Conservation (phyloP, 2,113 vertebrate species). For the Eretmochelys imbricata region DNA sequence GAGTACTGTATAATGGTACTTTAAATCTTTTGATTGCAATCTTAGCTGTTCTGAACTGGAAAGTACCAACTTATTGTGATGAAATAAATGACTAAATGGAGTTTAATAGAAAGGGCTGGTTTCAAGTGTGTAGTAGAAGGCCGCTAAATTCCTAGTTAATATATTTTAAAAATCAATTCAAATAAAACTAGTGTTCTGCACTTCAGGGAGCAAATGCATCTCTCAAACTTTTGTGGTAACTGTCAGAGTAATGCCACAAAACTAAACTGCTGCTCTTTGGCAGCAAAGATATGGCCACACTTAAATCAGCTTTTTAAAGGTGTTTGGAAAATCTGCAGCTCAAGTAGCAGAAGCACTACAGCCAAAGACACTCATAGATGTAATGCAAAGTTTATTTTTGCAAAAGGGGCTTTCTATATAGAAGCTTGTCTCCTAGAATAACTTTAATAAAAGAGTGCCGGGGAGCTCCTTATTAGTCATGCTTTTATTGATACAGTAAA, state of each 20-base stretch:
- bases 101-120: background rate
- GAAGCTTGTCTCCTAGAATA: background rate
- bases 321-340: background rate
- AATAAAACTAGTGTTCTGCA: background rate
- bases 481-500: background rate
- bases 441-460: rapidly evolving
- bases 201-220: background rate
- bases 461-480: background rate
- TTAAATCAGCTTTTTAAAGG: background rate
- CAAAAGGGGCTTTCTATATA: background rate
- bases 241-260: background rate
- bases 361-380: background rate
- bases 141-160: background rate
- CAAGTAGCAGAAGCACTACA: background rate
- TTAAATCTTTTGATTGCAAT: background rate
- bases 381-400: background rate
- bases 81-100: background rate
- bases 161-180: background rate
- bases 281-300: background rate
- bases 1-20: background rate
- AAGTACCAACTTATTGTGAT: background rate
- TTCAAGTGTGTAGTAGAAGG: background rate
- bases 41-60: background rate
- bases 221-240: background rate
- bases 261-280: background rate